Evolutionary conservation across 2,888 invertebrate species (phyloP).

Genomic region (Lasiommata megera): DNA sequence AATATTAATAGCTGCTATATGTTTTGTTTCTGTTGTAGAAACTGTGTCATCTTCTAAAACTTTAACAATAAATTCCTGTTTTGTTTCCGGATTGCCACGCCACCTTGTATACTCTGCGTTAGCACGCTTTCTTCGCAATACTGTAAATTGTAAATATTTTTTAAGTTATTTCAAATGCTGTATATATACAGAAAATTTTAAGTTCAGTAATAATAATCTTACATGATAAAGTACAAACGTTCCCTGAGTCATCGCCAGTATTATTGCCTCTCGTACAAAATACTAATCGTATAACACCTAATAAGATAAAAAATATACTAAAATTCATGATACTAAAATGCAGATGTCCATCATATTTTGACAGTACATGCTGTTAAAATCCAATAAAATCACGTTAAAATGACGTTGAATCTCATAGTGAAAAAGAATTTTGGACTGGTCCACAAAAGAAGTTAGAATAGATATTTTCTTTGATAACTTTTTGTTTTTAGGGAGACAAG

Average conservation of each 20-base stretch:
- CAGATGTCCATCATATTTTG: slow-evolving; percentile 54
- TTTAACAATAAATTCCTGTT: slow-evolving; percentile 69
- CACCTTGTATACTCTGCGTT: slow-evolving; percentile 65
- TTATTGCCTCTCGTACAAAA: slow-evolving; percentile 44
- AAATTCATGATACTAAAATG: slow-evolving; percentile 68
- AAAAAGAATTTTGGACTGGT: slow-evolving; percentile 22
- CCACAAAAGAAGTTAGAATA: slow-evolving; percentile 11
- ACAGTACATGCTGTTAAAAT: slow-evolving; percentile 47
- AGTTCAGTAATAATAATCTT: slow-evolving; percentile 35
- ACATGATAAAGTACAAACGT: slow-evolving; percentile 55
- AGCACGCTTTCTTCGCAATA: slow-evolving; percentile 59
- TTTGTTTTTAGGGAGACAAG: too few relatives aligned
- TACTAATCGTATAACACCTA: slow-evolving; percentile 56
- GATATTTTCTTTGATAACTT: neutral
- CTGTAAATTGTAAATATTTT: slow-evolving; percentile 37
- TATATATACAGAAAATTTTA: neutral
- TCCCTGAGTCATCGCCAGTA: slow-evolving; percentile 46
- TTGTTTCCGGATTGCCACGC: slow-evolving; percentile 52
- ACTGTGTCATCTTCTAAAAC: slow-evolving; percentile 66
- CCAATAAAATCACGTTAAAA: neutral
- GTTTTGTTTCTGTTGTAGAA: slow-evolving; percentile 43
- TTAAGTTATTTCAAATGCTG: neutral
- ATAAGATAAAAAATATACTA: slow-evolving; percentile 62
- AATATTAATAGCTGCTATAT: slow-evolving; percentile 62
- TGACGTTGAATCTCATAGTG: slow-evolving; percentile 19